Base-by-base conservation (phyloP, 1,140 invertebrate genomes). In the Drosophila repletoides region DNA sequence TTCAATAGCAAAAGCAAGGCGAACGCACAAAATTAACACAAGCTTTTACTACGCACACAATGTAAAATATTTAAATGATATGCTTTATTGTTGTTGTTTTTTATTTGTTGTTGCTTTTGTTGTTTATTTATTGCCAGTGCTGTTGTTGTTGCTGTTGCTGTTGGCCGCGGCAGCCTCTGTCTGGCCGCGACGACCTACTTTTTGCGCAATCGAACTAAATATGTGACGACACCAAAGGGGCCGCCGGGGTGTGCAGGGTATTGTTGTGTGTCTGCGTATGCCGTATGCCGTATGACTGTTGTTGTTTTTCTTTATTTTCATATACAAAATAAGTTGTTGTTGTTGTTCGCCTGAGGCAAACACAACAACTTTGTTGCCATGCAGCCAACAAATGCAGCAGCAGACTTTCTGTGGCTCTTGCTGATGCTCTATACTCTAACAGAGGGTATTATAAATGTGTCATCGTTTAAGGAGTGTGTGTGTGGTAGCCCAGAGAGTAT, bases 121-220 rank as follows among this genome's bases (percentile, higher is more conserved):
- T 71, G 48, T 22, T 28, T 15, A 15, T 45, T 5, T 15, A 48
- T 22, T 17, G n/a, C n/a, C n/a, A n/a, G n/a, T 52, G 22, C 36
- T 53, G 59, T 43, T 53, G 15, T 19, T 61, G 48, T 28, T 40
- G 29, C 15, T 52, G 28, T 31, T 56, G 60, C 33, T 56, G 34
- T 10, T 38, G 51, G 14, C 36, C 7, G 43, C 41, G 41, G 56
- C 59, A 70, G 70, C 66, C 59, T 69, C 53, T 56, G 77, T 83
- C 77, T 83, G 79, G 80, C 79, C 79, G 52, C 73, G 58, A 64
- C 79, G 79, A 83, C 79, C 79, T 83, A 83, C 79, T 84, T 83
- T 79, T 86, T 83, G 79, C 79, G 79, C 74, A 84, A 83, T 79
- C 79, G 79, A 83, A 84, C 79, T 74, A 72, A 76, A 81, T 84